Conservation (phyloP, 2,113 vertebrate species). For the Saimiri boliviensis region DNA sequence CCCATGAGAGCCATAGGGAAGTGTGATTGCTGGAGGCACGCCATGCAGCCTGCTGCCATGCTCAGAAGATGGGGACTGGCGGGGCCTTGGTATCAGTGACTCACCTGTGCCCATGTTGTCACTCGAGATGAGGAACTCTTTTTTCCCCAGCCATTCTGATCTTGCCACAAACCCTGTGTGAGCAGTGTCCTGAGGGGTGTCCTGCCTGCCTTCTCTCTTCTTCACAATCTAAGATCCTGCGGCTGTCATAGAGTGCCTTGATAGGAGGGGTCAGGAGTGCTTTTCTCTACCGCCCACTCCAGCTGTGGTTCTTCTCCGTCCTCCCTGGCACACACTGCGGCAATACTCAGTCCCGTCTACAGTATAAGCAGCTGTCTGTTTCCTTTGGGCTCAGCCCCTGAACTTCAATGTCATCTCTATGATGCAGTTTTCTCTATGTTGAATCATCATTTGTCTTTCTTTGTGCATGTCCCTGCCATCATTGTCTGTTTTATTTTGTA, state of each 20-base stretch:
- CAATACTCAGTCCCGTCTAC: neutral
- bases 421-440: neutral
- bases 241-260: neutral
- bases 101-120: neutral
- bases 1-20: neutral
- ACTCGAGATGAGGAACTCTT: neutral
- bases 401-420: conserved; percentile 10
- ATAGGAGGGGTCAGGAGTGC: neutral
- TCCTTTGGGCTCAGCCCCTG: neutral
- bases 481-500: neutral
- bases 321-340: neutral
- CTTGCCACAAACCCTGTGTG: neutral
- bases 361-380: neutral
- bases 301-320: neutral
- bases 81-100: neutral
- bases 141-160: neutral
- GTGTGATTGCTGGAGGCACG: neutral
- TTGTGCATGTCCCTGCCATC: neutral
- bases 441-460: conserved; percentile 14
- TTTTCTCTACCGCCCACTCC: neutral
- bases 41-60: neutral
- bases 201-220: neutral
- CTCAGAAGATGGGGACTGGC: too few species aligned
- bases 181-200: fast-evolving
- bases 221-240: neutral